Base-by-base conservation (phyloP, 2,113 vertebrate genomes). In the Prunella himalayana region DNA sequence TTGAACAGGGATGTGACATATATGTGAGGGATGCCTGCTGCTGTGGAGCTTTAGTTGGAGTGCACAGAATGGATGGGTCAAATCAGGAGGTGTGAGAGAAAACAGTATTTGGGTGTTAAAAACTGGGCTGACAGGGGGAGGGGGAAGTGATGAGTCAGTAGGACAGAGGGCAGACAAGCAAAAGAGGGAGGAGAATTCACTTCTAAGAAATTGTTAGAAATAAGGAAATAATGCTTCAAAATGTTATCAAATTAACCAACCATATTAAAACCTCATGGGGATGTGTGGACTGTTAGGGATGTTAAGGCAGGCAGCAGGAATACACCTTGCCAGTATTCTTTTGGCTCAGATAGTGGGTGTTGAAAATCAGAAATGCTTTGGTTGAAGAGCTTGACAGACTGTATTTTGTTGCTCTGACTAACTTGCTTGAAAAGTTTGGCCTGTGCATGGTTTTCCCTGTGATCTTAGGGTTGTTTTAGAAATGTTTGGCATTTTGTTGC, bases 1-100 rank as follows among this genome's bases (percentile, higher is more conserved):
- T 45, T 59, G 15, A 35, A 41, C 13, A 54, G 14, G 17, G 41
- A 7, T 41, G 17, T 54, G 22, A 3, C 0, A 0, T 54, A 2
- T 13, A 6, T 25, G 18, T 37, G 37, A 24, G 31, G 44, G 45
- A 20, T 13, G 20, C 21, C 22, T 73, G 24, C 33, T 82, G 56
- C 49, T 54, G 12, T 42, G 51, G 56, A 63, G 27, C 23, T 87
- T 70, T 53, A 23, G 28, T 69, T 19, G 3, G 8, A 68, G 12
- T 79, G 33, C 56, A 49, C 20, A 25, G 47, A 13, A 7, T 68
- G 39, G n/a, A 13, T 60, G 37, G 16, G 7, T 68, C 37, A 64
- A 51, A 76, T 5, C 42, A 68, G 59, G n/a, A 81, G 50, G 16
- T 31, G 39, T 16, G 47, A 83, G 65, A 86, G 35, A 47, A 82